Evolutionary conservation across 2,113 vertebrate species (phyloP), one percentile per base, ranked within the genome.

Genomic region (Halichoerus grypus): DNA sequence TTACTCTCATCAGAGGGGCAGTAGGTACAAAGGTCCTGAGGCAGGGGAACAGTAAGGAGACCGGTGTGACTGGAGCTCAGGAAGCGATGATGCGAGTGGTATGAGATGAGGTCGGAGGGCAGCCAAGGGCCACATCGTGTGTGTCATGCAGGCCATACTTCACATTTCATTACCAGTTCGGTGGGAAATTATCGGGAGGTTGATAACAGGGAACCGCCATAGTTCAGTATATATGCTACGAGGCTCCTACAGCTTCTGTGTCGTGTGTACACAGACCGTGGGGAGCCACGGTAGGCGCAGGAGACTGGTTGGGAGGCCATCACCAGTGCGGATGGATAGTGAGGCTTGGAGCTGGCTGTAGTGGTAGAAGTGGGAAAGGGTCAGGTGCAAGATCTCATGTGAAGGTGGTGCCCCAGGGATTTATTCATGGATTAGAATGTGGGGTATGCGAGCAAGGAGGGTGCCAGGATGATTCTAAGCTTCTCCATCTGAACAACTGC

Each of bases 141-240:
- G 26, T 33, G 91, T 63, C 7, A 14, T 14, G 6, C 1, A 2
- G 28, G 53, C 42, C 22, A 4, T 1, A 1, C 76, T 28, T 33
- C 18, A 13, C 6, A 5, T 42, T 51, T 51, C 39, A 61, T 39
- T 11, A 31, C 55, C 67, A 55, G 65, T 26, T 21, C 24, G 26
- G 42, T 1, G 6, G 10, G 65, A 76, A 69, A 49, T 33, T 57
- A 26, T 7, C 22, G 9, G n/a, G 57, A 71, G 74, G 86, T 1
- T 69, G 67, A 39, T 18, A 74, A 81, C 10, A 22, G 33, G 89
- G 57, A 85, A 22, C 24, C 13, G 42, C 21, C 42, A 33, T 7
- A 42, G 16, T 8, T 7, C 3, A 28, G 24, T 7, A 13, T 7
- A 1, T 1, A 18, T 1, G 14, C 26, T 16, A 39, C 46, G 6